Evolutionary conservation across 2,888 invertebrate species (phyloP).

Genomic region (Tortricodes alternella): DNA sequence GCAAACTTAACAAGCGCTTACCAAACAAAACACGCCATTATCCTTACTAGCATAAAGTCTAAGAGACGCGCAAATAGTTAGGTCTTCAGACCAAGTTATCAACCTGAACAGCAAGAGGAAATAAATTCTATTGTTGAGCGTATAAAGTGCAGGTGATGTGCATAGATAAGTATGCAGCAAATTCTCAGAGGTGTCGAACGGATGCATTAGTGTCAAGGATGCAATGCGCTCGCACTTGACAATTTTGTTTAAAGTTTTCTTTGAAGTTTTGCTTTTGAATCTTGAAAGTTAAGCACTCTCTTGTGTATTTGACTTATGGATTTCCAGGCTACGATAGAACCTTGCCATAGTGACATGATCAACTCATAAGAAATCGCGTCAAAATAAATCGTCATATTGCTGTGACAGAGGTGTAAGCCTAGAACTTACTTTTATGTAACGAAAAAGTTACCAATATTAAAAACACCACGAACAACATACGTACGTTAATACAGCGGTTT

Average conservation of each 20-base stretch:
- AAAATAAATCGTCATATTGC: too few species aligned
- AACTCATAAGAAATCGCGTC: too few species aligned
- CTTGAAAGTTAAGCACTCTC: neutral
- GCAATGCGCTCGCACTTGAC: conserved; percentile 12
- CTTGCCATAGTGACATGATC: too few species aligned
- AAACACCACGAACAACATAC: neutral
- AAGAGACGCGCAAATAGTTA: conserved; percentile 2
- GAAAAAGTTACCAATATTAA: neutral
- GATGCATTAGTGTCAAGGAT: conserved; percentile 20
- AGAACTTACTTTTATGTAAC: neutral
- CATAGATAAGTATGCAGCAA: neutral
- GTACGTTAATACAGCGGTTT: neutral
- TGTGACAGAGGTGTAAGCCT: too few species aligned
- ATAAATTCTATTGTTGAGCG: neutral
- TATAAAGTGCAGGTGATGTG: neutral
- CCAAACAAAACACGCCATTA: conserved; percentile 10
- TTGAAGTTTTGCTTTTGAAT: conserved; percentile 7
- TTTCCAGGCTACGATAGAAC: too few species aligned
- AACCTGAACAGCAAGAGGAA: neutral
- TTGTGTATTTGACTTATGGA: too few species aligned
- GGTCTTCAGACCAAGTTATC: neutral
- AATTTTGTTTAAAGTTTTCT: conserved; percentile 24
- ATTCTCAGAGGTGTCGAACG: conserved; percentile 17
- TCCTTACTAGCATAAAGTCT: neutral
- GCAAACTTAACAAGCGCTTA: neutral